Percentiles rank a stretch among this genome's conserved stretches.
These are phyloP conservation scores for Lamellibrachia columna DNA, from an alignment of 2,888 invertebrate species.

Conservation along the genomic window DNA sequence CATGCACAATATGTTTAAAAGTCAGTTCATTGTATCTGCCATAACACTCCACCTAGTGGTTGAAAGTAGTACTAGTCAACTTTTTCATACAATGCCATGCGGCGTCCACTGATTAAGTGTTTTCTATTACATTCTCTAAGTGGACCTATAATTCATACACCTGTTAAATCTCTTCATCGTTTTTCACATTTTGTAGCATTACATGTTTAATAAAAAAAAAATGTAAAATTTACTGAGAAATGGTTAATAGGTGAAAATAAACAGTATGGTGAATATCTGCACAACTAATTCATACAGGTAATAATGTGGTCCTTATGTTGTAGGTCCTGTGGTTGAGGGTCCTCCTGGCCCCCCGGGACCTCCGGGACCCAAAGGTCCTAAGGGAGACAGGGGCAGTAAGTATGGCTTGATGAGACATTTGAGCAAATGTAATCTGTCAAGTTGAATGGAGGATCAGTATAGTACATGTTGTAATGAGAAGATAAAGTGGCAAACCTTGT, in stretches of 20 bases:
- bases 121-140: not conserved
- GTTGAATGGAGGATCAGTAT: not conserved
- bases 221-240: no score
- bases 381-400: slow-evolving; percentile 49
- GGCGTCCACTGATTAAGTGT: not conserved
- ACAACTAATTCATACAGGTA: not conserved
- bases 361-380: slow-evolving; percentile 43
- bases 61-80: not conserved
- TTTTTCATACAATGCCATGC: not conserved
- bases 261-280: no score
- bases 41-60: no score
- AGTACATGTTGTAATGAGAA: no score
- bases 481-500: no score
- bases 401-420: not conserved
- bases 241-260: no score
- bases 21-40: not conserved
- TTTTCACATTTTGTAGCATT: no score
- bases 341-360: slow-evolving; percentile 35
- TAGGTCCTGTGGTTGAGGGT: slow-evolving; percentile 29
- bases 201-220: no score
- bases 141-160: no score
- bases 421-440: not conserved
- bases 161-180: no score
- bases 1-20: not conserved
- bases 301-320: not conserved